Evolutionary conservation across 2,113 vertebrate genomes (phyloP).

Genomic region (Pygoscelis adeliae): DNA sequence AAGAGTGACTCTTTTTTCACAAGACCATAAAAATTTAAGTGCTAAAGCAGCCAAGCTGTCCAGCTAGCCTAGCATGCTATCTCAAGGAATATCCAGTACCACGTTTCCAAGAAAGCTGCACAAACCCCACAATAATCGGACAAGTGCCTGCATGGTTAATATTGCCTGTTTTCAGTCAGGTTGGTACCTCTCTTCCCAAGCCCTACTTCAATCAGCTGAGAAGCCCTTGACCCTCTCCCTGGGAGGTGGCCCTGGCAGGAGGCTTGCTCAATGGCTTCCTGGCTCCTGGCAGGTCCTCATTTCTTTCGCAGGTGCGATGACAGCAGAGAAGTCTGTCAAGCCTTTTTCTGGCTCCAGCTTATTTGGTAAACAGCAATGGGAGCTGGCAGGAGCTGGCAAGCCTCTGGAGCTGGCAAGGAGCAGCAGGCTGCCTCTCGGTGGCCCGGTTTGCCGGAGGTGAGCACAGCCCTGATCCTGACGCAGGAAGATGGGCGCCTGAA

Average conservation of each 20-base stretch:
- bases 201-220: neutral
- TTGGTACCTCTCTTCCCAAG: neutral
- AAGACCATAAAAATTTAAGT: neutral
- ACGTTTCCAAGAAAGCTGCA: neutral
- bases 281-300: neutral
- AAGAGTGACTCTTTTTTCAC: neutral
- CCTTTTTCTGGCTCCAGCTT: neutral
- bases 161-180: neutral
- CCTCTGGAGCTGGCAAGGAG: neutral
- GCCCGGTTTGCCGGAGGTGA: neutral
- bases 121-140: neutral
- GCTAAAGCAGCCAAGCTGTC: neutral
- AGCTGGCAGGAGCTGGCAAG: neutral
- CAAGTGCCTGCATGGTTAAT: neutral
- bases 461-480: too few relatives aligned
- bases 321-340: neutral
- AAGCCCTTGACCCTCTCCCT: neutral
- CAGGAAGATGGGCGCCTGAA: neutral
- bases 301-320: neutral
- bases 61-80: neutral
- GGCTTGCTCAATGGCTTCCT: neutral
- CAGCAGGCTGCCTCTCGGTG: neutral
- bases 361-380: neutral
- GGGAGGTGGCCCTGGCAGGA: neutral
- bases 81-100: neutral